These are phyloP conservation scores for Seriola quinqueradiata DNA, from an alignment of 2,113 vertebrate species.

Conservation along the genomic window DNA sequence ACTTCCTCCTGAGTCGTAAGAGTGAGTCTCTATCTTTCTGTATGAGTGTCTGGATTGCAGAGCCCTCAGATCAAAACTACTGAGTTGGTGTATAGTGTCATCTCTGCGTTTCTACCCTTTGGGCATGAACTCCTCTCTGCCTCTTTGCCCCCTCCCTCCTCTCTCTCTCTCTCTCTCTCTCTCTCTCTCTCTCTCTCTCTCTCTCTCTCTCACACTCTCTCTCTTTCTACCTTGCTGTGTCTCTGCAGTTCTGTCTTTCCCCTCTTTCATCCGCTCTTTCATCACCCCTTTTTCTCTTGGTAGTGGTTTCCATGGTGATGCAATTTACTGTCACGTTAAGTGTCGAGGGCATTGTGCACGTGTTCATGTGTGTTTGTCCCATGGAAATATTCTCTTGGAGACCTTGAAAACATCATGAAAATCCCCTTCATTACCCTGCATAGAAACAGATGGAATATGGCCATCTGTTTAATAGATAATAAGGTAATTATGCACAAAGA, in stretches of 20 bases:
- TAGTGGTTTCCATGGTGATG: conserved; percentile 83
- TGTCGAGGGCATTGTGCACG: conserved; percentile 60
- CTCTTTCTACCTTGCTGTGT: conserved; percentile 5
- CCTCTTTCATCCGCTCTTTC: conserved; percentile 51
- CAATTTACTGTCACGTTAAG: conserved; percentile 76
- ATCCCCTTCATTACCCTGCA: conserved; percentile 52
- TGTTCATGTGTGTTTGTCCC: conserved; percentile 57
- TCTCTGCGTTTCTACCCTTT: conserved; percentile 42
- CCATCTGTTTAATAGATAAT: conserved; percentile 62
- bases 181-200: no score
- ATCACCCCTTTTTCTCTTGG: conserved; percentile 61
- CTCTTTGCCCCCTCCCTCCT: conserved; percentile 13
- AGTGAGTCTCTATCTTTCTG: conserved; percentile 19
- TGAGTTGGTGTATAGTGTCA: conserved; percentile 46
- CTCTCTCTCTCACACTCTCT: not conserved
- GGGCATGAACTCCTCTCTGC: conserved; percentile 52
- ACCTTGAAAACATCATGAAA: conserved; percentile 60
- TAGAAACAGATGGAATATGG: conserved; percentile 41
- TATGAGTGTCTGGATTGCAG: conserved; percentile 34
- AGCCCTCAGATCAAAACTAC: conserved; percentile 59
- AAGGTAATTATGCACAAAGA: conserved; percentile 50
- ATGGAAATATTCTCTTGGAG: conserved; percentile 64
- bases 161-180: not conserved
- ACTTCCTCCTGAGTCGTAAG: conserved; percentile 38
- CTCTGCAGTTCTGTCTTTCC: conserved; percentile 22